Evolutionary conservation across 2,797 vertebrate species (phyloP).

Genomic region (Ciconia nigra): DNA sequence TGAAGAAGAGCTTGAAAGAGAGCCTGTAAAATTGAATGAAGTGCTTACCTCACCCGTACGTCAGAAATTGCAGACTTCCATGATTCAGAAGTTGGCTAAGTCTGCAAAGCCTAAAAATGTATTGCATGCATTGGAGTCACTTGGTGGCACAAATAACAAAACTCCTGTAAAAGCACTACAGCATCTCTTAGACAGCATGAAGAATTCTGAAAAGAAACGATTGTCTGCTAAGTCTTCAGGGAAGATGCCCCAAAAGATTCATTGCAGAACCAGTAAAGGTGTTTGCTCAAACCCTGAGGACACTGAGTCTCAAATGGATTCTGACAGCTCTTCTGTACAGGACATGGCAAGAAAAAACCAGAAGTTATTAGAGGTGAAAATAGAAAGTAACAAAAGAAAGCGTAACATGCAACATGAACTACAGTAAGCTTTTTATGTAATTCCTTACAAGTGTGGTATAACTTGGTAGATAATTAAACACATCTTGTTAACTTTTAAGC

Average conservation of each 20-base stretch:
- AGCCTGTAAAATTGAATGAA: neutral
- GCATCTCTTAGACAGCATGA: neutral
- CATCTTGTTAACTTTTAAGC: neutral
- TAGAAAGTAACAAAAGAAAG: neutral
- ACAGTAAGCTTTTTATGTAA: slow-evolving; percentile 26
- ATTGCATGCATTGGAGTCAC: neutral
- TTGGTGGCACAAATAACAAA: neutral
- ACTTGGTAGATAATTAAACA: neutral
- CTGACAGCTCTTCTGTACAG: neutral
- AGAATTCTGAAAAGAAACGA: neutral
- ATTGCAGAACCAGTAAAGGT: neutral
- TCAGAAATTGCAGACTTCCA: neutral
- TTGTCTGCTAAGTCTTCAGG: neutral
- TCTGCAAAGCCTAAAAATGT: neutral
- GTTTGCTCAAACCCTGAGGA: neutral
- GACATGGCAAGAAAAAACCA: rapidly evolving
- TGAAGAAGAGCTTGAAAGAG: neutral
- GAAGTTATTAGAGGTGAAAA: neutral
- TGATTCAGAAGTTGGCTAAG: neutral
- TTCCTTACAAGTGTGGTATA: neutral
- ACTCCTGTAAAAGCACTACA: neutral
- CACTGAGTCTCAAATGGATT: neutral
- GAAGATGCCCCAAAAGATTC: neutral
- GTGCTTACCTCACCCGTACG: neutral
- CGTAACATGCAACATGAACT: rapidly evolving